Evolutionary conservation across 1,140 invertebrate genomes (phyloP), one percentile per base, ranked within the genome.

Genomic region (Eufriesea mexicana): DNA sequence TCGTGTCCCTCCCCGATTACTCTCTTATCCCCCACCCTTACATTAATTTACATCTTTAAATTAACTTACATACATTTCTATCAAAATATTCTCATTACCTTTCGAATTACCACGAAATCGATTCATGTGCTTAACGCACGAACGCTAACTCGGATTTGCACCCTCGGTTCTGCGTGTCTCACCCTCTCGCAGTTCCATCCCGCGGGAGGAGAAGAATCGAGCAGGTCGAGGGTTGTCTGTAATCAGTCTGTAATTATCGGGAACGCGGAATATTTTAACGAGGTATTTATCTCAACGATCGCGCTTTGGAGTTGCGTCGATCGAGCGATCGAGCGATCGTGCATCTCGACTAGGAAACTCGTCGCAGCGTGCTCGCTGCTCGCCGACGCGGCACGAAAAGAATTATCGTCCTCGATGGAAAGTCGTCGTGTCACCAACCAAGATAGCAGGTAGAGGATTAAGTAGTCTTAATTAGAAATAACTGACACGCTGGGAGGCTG

Each of bases 281-380:
- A 89, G 87, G 85, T 79, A 83, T 89, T 90, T 90, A 90, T 88
- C 81, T 84, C 64, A 20, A 35, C 81, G 79, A 89, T 87, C 72
- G 67, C 28, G 49, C 18, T 25, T 8, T 57, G 66, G 45, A 47
- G 51, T 78, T 47, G 61, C 61, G 55, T 77, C 85, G 83, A 86
- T 85, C 83, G 54, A 47, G 47, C 85, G 83, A 86, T 85, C 83
- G 54, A 47, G 47, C 12, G 25, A 16, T 51, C 55, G 42, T 82
- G 67, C 35, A 8, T 66, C 25, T 61, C 54, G 62, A 55, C 28
- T 64, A 76, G 85, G 76, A 86, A 87, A 74, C 35, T 75, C 71
- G 61, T 10, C 45, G 45, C 35, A 14, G 35, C 67, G 28, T 9
- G 8, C 54, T 61, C 23, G 20, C 16, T 45, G 57, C 25, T 57